Percentiles rank a stretch among this genome's conserved stretches.
Evolutionary conservation across 2,113 vertebrate species (phyloP).

Genomic region (Leptodactylus fuscus): DNA sequence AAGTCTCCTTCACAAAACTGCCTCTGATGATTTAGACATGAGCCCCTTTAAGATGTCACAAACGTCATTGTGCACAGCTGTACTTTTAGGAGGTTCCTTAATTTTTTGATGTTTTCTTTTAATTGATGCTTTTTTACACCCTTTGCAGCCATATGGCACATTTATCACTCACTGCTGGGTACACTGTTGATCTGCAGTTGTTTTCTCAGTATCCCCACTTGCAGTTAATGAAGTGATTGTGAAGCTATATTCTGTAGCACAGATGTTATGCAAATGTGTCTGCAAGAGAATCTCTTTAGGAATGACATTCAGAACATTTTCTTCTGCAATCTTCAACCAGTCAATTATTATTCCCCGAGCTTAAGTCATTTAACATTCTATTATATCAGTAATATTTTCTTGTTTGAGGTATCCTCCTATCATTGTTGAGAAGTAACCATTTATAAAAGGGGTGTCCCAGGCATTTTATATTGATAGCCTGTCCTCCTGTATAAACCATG

Average conservation of each 20-base stretch:
- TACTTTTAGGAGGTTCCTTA: neutral
- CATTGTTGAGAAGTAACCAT: too few species aligned
- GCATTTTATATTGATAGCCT: too few species aligned
- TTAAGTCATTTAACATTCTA: neutral
- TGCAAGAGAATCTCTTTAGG: constrained; percentile 11
- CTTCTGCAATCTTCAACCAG: neutral
- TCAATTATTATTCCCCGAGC: neutral
- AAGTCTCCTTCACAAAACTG: too few species aligned
- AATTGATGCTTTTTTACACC: neutral
- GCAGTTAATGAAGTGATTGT: constrained; percentile 43
- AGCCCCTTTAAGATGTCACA: too few species aligned
- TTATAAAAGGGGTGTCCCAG: too few species aligned
- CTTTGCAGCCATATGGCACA: constrained; percentile 5
- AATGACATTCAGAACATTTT: neutral
- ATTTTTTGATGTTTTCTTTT: neutral
- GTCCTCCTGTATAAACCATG: too few species aligned
- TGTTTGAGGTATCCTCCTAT: neutral
- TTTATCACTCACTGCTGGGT: constrained; percentile 22
- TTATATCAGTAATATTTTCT: neutral
- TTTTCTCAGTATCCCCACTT: constrained; percentile 15
- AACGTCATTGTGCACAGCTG: neutral
- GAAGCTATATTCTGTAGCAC: neutral
- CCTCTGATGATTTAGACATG: too few species aligned
- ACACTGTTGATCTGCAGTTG: constrained; percentile 6
- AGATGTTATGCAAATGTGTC: constrained; percentile 30